A percentile compares a stretch with the other conserved stretches of the same genome.
These are phyloP conservation scores for Oreochromis spilurus DNA, from an alignment of 2,113 vertebrate species.

Conservation along the genomic window DNA sequence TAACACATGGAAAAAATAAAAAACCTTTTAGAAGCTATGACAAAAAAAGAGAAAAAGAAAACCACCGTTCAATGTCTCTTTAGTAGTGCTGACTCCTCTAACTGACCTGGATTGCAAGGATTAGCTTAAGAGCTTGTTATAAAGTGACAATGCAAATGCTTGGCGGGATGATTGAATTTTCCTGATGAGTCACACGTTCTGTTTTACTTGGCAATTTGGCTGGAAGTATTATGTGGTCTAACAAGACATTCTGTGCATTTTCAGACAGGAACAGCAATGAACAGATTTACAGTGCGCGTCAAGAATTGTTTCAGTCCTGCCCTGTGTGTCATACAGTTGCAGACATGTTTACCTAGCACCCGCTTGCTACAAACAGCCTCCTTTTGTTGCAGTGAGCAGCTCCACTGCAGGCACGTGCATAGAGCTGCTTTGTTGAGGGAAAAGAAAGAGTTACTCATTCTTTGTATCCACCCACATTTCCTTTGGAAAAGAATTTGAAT, in stretches of 20 bases:
- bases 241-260: not conserved
- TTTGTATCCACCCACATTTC: not conserved
- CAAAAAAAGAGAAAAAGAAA: not conserved
- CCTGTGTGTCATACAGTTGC: not conserved
- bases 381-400: not conserved
- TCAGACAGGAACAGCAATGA: not conserved
- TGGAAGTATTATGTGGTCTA: not conserved
- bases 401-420: not conserved
- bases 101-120: not conserved
- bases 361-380: not conserved
- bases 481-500: not conserved
- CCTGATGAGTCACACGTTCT: not conserved
- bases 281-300: not conserved
- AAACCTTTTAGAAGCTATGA: not conserved
- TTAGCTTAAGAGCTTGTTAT: not conserved
- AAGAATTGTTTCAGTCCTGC: not conserved
- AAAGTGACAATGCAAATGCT: not conserved
- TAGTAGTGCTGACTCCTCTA: not conserved
- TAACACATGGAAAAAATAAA: not conserved
- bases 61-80: not conserved
- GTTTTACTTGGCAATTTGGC: not conserved
- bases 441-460: not conserved
- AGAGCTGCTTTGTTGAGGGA: not conserved
- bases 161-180: not conserved
- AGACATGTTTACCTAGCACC: conserved; percentile 4